phyloP scores from a whole-genome alignment of 2,113 vertebrate genomes.

The Clupea harengus region DNA sequence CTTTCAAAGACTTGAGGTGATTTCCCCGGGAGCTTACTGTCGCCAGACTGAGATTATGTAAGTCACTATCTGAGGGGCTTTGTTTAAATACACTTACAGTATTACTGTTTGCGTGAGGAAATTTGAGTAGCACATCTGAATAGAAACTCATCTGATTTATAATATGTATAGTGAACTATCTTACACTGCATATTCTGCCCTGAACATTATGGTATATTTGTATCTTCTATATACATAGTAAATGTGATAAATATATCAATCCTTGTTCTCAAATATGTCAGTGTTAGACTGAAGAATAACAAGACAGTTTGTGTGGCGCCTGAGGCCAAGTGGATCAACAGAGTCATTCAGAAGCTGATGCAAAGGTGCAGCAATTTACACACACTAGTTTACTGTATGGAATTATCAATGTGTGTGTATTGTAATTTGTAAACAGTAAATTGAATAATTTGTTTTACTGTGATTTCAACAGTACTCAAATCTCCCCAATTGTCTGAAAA shows the following conservation, averaged over 20 bases:
- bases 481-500: not conserved
- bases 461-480: not conserved
- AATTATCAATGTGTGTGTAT: too few relatives aligned
- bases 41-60: constrained; percentile 43
- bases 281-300: constrained; percentile 35
- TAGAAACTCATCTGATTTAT: too few relatives aligned
- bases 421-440: not conserved
- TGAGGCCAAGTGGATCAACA: constrained; percentile 30
- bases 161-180: too few relatives aligned
- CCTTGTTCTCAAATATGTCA: not conserved
- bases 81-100: not conserved
- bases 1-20: constrained; percentile 35
- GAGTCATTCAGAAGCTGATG: not conserved
- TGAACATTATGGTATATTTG: not conserved
- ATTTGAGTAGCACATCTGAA: not conserved
- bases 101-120: too few relatives aligned
- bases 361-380: constrained; percentile 23
- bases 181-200: not conserved
- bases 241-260: not conserved
- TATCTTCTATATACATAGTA: not conserved
- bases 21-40: constrained; percentile 35
- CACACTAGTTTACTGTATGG: not conserved
- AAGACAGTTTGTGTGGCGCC: constrained; percentile 33
- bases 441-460: not conserved
- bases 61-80: not conserved